Base-by-base conservation (phyloP, 1,140 invertebrate species). In the Drosophila rufa region DNA sequence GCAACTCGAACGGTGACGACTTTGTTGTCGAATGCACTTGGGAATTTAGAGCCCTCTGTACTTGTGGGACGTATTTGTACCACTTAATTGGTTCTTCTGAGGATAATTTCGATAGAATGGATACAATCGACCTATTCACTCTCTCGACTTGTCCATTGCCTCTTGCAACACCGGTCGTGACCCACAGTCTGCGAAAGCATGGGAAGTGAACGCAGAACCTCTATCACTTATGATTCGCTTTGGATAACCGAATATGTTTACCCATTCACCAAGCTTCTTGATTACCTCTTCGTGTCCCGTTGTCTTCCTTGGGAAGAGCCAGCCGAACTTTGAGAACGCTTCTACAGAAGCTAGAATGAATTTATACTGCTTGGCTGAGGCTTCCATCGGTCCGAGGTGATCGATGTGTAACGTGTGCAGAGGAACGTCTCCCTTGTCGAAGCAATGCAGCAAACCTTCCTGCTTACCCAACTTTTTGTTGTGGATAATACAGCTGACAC, bases 311-410 rank as follows among this genome's bases (percentile, higher is more conserved):
- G 38, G 38, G 38, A 40, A 40, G 12, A 40, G 38, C 12, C 3
- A 40, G 38, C 14, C 4, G 38, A 40, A 14, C 12, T 33, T 33
- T 33, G 30, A 33, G 30, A n/a, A 22, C 8, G 19, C 19, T 2
- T 22, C 19, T 22, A 22, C 19, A 22, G 19, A 22, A 22, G 19
- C 19, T 22, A 22, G 19, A 22, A 22, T 22, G 19, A 22, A 22
- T 22, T 2, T 22, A 22, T 22, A 22, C 19, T 40, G 33, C n/a
- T 55, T 55, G 0, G 51, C 51, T 19, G 51, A 38, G 4, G n/a
- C n/a, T n/a, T 55, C 51, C 50, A 53, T 53, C 15, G 30, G 50
- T 3, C 30, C n/a, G 8, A 53, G 3, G 12, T 53, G 50, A 33
- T 53, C 15, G 9, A 55, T 36, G 33, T 55, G 51, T 1, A 38